These are phyloP conservation scores for Macrophya alboannulata DNA, from an alignment of 2,888 invertebrate genomes.

Conservation along the genomic window DNA sequence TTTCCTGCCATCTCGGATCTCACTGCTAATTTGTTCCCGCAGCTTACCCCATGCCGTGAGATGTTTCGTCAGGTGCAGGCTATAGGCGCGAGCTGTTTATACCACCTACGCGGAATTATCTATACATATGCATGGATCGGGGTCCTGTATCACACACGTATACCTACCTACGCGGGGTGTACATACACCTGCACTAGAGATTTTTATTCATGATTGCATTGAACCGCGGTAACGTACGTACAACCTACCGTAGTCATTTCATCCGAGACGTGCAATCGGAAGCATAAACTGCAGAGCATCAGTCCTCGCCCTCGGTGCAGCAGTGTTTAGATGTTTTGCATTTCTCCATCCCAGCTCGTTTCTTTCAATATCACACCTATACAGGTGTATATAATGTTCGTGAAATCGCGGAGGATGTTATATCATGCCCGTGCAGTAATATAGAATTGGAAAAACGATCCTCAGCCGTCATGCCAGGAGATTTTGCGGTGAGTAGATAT, in stretches of 20 bases:
- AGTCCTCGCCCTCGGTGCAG: too few species aligned
- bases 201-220: too few species aligned
- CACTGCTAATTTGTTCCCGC: not conserved
- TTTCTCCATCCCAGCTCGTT: too few species aligned
- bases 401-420: not conserved
- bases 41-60: slow-evolving; percentile 2
- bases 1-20: slow-evolving; percentile 23
- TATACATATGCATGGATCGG: not conserved
- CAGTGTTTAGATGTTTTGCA: not conserved
- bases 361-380: not conserved
- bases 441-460: not conserved
- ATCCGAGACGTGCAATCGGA: too few species aligned
- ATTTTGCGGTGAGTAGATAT: slow-evolving; percentile 11
- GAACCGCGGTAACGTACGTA: too few species aligned
- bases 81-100: not conserved
- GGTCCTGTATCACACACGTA: not conserved
- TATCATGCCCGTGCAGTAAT: not conserved
- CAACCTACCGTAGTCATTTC: too few species aligned
- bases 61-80: not conserved
- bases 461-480: not conserved
- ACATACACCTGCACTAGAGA: too few species aligned
- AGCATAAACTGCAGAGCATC: too few species aligned
- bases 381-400: not conserved
- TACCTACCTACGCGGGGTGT: not conserved
- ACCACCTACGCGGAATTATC: not conserved